Percentiles rank a stretch among this genome's conserved stretches.
These are phyloP conservation scores for Corythornis cristatus DNA, from an alignment of 2,113 vertebrate genomes.

Conservation along the genomic window DNA sequence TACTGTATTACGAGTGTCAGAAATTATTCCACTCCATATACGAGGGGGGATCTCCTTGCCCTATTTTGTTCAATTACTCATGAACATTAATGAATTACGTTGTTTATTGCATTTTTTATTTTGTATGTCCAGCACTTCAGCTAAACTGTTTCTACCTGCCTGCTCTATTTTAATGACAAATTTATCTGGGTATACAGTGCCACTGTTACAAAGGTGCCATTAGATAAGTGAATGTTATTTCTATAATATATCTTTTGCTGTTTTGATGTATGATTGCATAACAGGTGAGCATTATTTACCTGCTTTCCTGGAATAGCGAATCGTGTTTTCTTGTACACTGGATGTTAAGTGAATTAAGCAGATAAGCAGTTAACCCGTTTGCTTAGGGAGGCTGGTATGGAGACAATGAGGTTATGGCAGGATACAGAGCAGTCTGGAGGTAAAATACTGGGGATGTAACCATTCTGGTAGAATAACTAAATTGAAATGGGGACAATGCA, in stretches of 20 bases:
- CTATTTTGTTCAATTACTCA: conserved; percentile 18
- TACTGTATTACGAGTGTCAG: not conserved
- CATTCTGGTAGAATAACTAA: not conserved
- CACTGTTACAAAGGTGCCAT: not conserved
- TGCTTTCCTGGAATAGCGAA: not conserved
- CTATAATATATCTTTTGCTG: not conserved
- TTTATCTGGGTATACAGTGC: not conserved
- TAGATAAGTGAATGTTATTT: not conserved
- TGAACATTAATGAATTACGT: not conserved
- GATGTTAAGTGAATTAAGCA: not conserved
- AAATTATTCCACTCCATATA: not conserved
- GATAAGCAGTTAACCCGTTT: not conserved
- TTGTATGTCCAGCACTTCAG: not conserved
- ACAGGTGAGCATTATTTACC: not conserved
- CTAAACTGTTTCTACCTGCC: not conserved
- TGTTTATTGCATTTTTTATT: conserved; percentile 17
- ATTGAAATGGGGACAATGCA: not conserved
- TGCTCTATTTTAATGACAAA: not conserved
- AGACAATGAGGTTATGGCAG: not conserved
- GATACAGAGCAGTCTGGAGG: not conserved
- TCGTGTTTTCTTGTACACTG: not conserved
- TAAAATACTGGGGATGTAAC: not conserved
- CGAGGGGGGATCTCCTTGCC: not conserved
- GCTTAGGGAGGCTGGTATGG: not conserved
- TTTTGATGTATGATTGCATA: not conserved